Evolutionary conservation across 2,797 vertebrate species (phyloP).

Genomic region (Halcyon chelicuti): DNA sequence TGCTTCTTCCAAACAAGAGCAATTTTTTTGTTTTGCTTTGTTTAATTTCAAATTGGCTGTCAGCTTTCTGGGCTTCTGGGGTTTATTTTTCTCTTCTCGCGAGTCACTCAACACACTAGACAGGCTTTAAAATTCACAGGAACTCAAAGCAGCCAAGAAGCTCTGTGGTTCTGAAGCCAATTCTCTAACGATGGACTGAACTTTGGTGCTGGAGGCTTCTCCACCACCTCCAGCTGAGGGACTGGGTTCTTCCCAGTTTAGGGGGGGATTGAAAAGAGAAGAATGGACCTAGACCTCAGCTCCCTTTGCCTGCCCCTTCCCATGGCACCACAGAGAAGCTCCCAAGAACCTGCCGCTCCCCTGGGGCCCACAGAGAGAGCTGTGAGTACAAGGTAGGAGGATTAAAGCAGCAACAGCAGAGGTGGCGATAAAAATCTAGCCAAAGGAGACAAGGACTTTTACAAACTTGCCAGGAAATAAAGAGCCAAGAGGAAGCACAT

Average conservation of each 20-base stretch:
- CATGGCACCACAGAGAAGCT: background rate
- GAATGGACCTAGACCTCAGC: background rate
- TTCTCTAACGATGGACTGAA: background rate
- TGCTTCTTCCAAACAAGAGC: background rate
- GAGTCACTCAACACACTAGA: background rate
- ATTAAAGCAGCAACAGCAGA: background rate
- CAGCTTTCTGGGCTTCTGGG: background rate
- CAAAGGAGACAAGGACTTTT: background rate
- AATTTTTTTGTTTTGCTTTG: constrained; percentile 16
- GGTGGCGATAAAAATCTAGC: background rate
- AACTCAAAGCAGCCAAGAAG: background rate
- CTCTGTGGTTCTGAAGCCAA: background rate
- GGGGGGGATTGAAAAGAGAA: background rate
- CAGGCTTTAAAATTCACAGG: background rate
- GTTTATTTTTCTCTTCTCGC: background rate
- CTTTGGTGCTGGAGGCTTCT: background rate
- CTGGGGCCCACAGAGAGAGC: background rate
- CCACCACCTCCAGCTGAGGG: background rate
- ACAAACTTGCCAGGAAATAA: background rate
- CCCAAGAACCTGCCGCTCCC: background rate
- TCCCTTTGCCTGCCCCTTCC: background rate
- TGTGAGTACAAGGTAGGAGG: background rate
- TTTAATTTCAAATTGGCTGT: constrained; percentile 37
- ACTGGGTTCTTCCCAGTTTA: background rate
- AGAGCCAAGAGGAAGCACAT: background rate